These are phyloP conservation scores for Diadegma fenestrale DNA, from an alignment of 2,888 invertebrate genomes.

Conservation along the genomic window DNA sequence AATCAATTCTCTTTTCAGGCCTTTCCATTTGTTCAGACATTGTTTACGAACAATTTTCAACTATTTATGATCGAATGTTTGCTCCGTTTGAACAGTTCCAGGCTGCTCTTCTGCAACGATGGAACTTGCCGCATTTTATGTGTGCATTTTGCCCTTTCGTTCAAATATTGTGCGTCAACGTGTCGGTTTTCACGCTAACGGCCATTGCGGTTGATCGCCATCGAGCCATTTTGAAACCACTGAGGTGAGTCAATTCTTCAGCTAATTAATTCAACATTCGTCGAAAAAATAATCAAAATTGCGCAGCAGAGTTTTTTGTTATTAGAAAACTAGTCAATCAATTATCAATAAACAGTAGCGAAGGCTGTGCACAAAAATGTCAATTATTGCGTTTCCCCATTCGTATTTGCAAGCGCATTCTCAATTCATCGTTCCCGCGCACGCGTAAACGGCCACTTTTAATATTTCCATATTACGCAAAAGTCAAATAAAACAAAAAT, in stretches of 20 bases:
- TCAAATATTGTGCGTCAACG: slow-evolving; percentile 93
- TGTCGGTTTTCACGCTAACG: slow-evolving; percentile 95
- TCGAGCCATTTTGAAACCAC: slow-evolving; percentile 90
- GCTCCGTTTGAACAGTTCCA: slow-evolving; percentile 88
- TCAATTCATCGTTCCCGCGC: too few species aligned
- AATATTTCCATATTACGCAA: not conserved
- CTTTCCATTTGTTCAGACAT: not conserved
- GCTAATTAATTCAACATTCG: not conserved
- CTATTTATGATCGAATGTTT: slow-evolving; percentile 1
- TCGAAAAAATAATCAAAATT: not conserved
- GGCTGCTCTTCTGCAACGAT: slow-evolving; percentile 94
- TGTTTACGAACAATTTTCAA: not conserved
- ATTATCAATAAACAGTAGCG: too few species aligned
- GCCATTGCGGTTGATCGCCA: slow-evolving; percentile 95
- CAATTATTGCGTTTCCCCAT: too few species aligned
- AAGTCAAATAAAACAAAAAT: not conserved
- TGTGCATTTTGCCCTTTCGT: slow-evolving; percentile 96
- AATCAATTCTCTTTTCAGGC: not conserved
- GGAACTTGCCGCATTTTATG: slow-evolving; percentile 94
- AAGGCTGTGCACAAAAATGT: too few species aligned
- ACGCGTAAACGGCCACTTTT: too few species aligned
- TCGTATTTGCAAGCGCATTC: too few species aligned
- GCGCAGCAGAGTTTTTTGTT: too few species aligned
- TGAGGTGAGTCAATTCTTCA: slow-evolving; percentile 87
- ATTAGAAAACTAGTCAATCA: too few species aligned